These are phyloP conservation scores for Gymnocypris eckloni DNA, from an alignment of 2,797 vertebrate species.

Conservation along the genomic window DNA sequence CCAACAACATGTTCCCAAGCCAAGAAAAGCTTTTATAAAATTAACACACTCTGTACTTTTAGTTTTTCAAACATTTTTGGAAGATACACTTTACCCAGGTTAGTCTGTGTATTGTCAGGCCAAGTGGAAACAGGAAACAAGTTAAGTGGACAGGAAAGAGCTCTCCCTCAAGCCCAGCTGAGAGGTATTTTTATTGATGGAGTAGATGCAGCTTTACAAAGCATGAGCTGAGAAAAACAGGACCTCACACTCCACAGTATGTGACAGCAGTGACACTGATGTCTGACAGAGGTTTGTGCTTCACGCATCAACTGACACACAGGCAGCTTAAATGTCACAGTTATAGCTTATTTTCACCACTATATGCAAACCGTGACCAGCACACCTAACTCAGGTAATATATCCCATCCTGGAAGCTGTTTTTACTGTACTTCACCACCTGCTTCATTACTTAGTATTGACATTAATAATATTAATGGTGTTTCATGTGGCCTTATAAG, in stretches of 20 bases:
- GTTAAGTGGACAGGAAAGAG: constrained; percentile 21
- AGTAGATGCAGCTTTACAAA: constrained; percentile 18
- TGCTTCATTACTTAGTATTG: background rate
- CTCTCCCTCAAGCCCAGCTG: background rate
- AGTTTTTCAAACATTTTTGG: background rate
- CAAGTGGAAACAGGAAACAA: constrained; percentile 30
- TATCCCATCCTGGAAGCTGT: background rate
- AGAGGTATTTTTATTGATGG: constrained; percentile 33
- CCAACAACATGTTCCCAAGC: background rate
- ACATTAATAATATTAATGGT: too few species aligned
- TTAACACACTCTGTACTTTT: constrained; percentile 14
- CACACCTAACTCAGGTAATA: constrained; percentile 23
- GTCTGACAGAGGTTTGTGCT: constrained; percentile 30
- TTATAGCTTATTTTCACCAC: constrained; percentile 22
- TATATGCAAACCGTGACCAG: constrained; percentile 17
- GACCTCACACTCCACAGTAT: background rate
- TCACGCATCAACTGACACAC: constrained; percentile 9
- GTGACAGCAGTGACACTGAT: constrained; percentile 42
- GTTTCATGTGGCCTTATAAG: too few species aligned
- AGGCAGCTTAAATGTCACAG: constrained; percentile 30
- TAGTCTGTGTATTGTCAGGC: constrained; percentile 15
- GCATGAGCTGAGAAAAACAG: constrained; percentile 13
- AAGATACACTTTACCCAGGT: constrained; percentile 15
- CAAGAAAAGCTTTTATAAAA: constrained; percentile 13
- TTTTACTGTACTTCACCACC: background rate